Evolutionary conservation across 1,140 invertebrate genomes (phyloP), one percentile per base, ranked within the genome.

Genomic region (Lordiphosa collinella): DNA sequence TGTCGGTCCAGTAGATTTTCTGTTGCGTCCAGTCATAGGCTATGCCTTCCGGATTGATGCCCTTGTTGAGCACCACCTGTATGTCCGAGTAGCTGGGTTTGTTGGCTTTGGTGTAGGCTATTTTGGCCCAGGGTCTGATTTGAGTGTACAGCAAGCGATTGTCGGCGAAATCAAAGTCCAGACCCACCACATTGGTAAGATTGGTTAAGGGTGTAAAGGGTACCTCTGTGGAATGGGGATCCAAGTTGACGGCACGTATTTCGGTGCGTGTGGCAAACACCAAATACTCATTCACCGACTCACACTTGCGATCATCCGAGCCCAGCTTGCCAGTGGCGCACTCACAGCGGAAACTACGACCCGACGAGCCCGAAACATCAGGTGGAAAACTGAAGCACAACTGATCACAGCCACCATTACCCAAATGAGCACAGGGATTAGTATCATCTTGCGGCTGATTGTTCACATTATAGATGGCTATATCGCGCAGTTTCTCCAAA

Each of bases 1-100:
- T 97, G 72, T 99, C 98, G 0, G 97, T 97, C 97, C 97, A 99
- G 86, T 98, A 99, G 22, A 99, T 93, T 89, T 98, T 99, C 78
- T 96, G 95, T 62, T 96, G 95, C 0, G 97, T 97, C 97, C 97
- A 99, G 79, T 99, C 97, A 82, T 97, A 98, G 0, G 97, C 96
- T 59, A 99, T 96, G 3, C 97, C 97, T 89, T 99, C 97, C 0
- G 96, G 96, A 89, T 97, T 97, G 49, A 97, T 96, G 12, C 95
- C 94, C 85, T 94, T 94, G 50, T 90, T 94, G 9, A 96, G 92
- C 7, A 96, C 92, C 48, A 92, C 93, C n/a, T 93, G 92, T n/a
- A 95, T 92, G 36, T 91, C 91, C 2, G 89, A 88, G 1, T 89
- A 86, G 1, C 91, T 91, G 0, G 95, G 94, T 63, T 92, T 92